Evolutionary conservation across 2,797 vertebrate species (phyloP).

Genomic region (Psittacula echo): DNA sequence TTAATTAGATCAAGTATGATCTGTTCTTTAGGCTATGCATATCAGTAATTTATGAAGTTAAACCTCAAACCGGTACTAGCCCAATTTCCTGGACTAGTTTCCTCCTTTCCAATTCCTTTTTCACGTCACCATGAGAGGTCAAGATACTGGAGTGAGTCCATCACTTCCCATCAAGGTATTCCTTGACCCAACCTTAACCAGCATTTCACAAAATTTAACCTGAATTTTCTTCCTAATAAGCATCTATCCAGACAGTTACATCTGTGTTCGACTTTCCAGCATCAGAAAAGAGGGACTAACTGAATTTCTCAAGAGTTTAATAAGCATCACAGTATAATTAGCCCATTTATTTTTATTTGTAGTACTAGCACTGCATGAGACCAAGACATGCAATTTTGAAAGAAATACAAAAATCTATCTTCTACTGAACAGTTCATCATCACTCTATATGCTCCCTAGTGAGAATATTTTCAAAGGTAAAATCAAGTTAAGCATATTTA

Average conservation of each 20-base stretch:
- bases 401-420: not conserved
- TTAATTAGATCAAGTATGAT: not conserved
- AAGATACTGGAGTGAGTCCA: not conserved
- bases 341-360: not conserved
- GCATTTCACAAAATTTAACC: not conserved
- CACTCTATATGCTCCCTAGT: not conserved
- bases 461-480: not conserved
- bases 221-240: not conserved
- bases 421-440: not conserved
- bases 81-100: not conserved
- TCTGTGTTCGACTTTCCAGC: not conserved
- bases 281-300: not conserved
- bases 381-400: not conserved
- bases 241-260: not conserved
- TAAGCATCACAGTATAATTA: not conserved
- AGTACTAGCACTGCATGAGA: not conserved
- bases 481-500: not conserved
- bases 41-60: not conserved
- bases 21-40: not conserved
- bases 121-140: not conserved
- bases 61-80: not conserved
- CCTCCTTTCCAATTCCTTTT: not conserved
- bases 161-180: not conserved
- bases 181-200: not conserved
- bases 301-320: not conserved